Base-by-base conservation (phyloP, 2,888 invertebrate species). In the Ophioninae sp. region DNA sequence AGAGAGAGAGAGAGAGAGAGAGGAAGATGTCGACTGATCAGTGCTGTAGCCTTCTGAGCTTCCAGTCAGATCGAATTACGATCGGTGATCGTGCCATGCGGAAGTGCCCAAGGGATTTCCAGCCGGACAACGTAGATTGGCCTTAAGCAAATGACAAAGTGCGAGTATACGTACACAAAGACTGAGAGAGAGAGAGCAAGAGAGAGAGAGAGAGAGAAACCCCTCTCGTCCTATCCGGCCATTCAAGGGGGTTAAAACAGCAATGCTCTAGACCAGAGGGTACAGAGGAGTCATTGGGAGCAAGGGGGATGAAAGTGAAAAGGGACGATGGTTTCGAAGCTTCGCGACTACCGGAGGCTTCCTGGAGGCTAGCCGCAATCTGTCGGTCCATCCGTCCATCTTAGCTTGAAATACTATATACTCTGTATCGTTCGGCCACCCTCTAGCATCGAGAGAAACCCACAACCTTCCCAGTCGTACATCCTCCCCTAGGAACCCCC, bases 141-240 rank as follows among this genome's bases (percentile, higher is more conserved):
- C 88, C 88, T 89, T 89, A 89, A 91, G 90, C 88, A 90, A 91
- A 91, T 91, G 92, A 92, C 91, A 91, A 91, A 91, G 91, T 89
- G 88, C 86, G 87, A 87, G 87, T 86, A 87, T 80, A 74, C 77
- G 71, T 75, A 79, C 73, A 81, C 51, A 64, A 68, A 64, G 82
- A 73, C 61, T 56, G 51, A 56, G 71, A 61, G 56, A 30, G 77
- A 72, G 73, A 71, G 22, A 39, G 64, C 30, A 7, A 30, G 41
- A 68, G 17, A 71, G 72, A 76, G 78, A 73, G 79, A 69, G 68
- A 63, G 51, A 7, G 44, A 77, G 77, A 61, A 68, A 77, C 68
- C 69, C 67, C 41, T 59, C 58, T 67, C n/a, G 39, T 59, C 58
- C 20, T 56, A 41, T 41, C 58, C 23, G 74, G 56, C 51, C 65